Percentiles rank a stretch among this genome's conserved stretches.
These are phyloP conservation scores for Tinamus guttatus DNA, from an alignment of 2,113 vertebrate species.

Conservation along the genomic window DNA sequence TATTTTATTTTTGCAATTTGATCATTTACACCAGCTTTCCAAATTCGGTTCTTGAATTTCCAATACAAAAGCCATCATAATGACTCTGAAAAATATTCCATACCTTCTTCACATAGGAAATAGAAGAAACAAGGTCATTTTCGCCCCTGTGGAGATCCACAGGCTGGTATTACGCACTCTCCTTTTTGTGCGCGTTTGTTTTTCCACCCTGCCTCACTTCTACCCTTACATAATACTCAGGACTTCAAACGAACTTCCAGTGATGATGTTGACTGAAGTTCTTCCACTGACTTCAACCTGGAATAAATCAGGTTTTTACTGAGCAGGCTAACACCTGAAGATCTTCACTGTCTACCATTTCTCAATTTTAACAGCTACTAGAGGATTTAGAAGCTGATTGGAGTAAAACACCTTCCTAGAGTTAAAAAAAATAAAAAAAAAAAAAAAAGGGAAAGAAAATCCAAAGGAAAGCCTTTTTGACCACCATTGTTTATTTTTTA, in stretches of 20 bases:
- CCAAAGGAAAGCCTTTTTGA: constrained; percentile 63
- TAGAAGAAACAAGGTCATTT: not conserved
- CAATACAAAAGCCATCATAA: not conserved
- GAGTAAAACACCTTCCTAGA: not conserved
- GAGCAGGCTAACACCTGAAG: not conserved
- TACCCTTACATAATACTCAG: not conserved
- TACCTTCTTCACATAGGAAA: not conserved
- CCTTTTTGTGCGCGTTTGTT: not conserved
- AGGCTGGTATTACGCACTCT: not conserved
- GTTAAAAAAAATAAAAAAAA: constrained; percentile 1
- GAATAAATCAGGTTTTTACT: not conserved
- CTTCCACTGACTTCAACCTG: not conserved
- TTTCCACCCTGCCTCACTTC: not conserved
- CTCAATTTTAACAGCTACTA: not conserved
- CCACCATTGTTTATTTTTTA: constrained; percentile 79
- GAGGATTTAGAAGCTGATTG: not conserved
- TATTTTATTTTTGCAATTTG: not conserved
- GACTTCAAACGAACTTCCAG: not conserved
- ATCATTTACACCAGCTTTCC: not conserved
- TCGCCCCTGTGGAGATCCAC: not conserved
- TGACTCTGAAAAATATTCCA: not conserved
- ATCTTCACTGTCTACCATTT: not conserved
- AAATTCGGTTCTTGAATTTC: not conserved
- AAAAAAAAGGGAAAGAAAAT: not conserved
- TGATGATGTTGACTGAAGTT: not conserved